These are phyloP conservation scores for Unio delphinus DNA, from an alignment of 2,888 invertebrate species.

Conservation along the genomic window DNA sequence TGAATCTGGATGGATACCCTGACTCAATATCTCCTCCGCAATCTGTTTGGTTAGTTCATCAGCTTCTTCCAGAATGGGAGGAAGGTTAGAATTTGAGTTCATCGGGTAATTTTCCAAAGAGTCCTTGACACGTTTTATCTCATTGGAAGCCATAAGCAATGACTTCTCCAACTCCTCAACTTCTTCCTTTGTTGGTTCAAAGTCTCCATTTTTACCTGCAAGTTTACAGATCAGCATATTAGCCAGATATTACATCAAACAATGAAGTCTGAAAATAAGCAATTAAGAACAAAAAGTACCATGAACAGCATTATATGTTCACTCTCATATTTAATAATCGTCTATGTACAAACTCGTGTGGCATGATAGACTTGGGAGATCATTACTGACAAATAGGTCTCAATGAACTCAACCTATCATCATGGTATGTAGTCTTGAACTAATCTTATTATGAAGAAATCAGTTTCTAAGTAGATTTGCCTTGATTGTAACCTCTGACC, in stretches of 20 bases:
- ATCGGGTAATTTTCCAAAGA: slow-evolving; percentile 56
- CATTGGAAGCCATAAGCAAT: slow-evolving; percentile 81
- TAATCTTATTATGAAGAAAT: too few species aligned
- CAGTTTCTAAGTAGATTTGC: too few species aligned
- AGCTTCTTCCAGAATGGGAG: slow-evolving; percentile 37
- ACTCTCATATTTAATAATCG: too few species aligned
- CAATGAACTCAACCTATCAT: too few species aligned
- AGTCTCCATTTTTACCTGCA: slow-evolving; percentile 80
- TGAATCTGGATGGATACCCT: slow-evolving; percentile 19
- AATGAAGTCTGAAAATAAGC: background rate
- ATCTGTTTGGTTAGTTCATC: slow-evolving; percentile 58
- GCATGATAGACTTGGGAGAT: too few species aligned
- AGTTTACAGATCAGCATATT: background rate
- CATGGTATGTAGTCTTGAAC: too few species aligned
- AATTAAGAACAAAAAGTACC: background rate
- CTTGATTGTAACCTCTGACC: too few species aligned
- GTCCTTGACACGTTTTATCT: slow-evolving; percentile 61
- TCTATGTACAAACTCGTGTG: too few species aligned
- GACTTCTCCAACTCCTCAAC: slow-evolving; percentile 91
- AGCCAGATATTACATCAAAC: background rate
- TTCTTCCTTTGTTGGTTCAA: slow-evolving; percentile 82
- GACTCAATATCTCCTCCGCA: slow-evolving; percentile 39
- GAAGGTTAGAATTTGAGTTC: slow-evolving; percentile 8
- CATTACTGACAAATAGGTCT: too few species aligned
- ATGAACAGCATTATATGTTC: too few species aligned